Percentiles rank a stretch among this genome's conserved stretches.
Conservation (phyloP, 2,888 invertebrate genomes). For the Hypolimnas misippus region DNA sequence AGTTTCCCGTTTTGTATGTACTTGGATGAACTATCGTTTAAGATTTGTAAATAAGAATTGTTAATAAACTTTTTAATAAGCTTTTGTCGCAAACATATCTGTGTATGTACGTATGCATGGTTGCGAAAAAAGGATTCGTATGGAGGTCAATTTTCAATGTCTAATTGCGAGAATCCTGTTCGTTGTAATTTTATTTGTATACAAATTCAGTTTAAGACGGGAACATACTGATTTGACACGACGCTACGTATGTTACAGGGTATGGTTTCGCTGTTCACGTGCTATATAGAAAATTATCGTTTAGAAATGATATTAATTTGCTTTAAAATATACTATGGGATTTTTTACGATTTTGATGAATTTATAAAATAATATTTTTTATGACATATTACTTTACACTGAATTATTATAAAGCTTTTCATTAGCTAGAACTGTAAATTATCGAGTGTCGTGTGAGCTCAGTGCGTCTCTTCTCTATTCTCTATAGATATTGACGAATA, state of each 20-base stretch:
- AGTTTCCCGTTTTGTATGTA: constrained; percentile 66
- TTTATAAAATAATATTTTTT: background rate
- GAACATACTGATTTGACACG: constrained; percentile 19
- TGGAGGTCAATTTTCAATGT: constrained; percentile 51
- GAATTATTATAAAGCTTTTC: background rate
- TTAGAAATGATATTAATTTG: background rate
- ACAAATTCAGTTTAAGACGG: constrained; percentile 37
- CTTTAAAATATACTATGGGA: background rate
- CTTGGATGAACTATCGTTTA: constrained; percentile 59
- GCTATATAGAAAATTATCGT: constrained; percentile 21
- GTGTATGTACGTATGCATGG: constrained; percentile 63
- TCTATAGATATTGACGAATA: constrained; percentile 48
- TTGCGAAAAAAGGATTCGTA: constrained; percentile 55
- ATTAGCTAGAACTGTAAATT: background rate
- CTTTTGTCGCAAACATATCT: constrained; percentile 83
- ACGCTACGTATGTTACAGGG: background rate
- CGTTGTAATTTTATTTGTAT: constrained; percentile 41
- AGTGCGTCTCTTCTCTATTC: constrained; percentile 29
- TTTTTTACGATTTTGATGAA: background rate
- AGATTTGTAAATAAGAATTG: constrained; percentile 59
- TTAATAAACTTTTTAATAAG: constrained; percentile 65
- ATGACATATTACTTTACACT: background rate
- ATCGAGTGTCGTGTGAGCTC: constrained; percentile 12
- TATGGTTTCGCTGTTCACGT: background rate
- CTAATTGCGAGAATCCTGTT: constrained; percentile 16